Evolutionary conservation across 2,113 vertebrate genomes (phyloP), one percentile per base, ranked within the genome.

Genomic region (Microcebus tavaratra): DNA sequence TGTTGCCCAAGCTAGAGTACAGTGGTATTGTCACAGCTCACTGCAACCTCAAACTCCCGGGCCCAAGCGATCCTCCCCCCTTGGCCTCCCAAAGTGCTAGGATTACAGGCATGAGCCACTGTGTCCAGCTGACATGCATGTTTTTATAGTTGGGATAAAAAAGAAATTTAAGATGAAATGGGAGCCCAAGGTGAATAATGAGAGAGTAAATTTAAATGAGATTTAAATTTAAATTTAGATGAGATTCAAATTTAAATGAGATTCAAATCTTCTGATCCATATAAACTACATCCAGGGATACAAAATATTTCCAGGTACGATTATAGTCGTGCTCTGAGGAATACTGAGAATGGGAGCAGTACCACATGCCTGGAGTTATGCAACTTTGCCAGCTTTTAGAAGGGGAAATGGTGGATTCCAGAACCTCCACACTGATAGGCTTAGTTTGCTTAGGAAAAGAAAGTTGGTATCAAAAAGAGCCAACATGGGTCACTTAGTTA

Each of bases 231-330:
- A 82, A 81, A 86, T 80, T 85, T 89, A 85, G 78, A 76, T 48
- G 80, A 94, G 76, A 72, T 90, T 95, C 63, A 90, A 83, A 78
- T 63, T 96, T 65, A 90, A 94, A 85, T 67, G 63, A 94, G 59
- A 87, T 55, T 81, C 75, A 86, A 67, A 87, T 27, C 73, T 82
- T 90, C 67, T 83, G 84, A 94, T 72, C 81, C 73, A 79, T 39
- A 45, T 63, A 82, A 82, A 91, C 42, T 36, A 87, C 45, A 83
- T 95, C 61, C n/a, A 53, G 21, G 42, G 53, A 80, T 57, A 90
- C 84, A 87, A 90, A 95, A 83, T 57, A 76, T 34, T 59, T 89
- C 45, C 88, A 78, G 94, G 48, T 59, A 10, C 36, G 80, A 73
- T 83, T 48, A 48, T 12, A 88, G 81, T 59, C 12, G 79, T 31